A percentile compares a stretch with the other conserved stretches of the same genome.
Evolutionary conservation across 2,797 vertebrate species (phyloP).

Genomic region (Pygocentrus nattereri): DNA sequence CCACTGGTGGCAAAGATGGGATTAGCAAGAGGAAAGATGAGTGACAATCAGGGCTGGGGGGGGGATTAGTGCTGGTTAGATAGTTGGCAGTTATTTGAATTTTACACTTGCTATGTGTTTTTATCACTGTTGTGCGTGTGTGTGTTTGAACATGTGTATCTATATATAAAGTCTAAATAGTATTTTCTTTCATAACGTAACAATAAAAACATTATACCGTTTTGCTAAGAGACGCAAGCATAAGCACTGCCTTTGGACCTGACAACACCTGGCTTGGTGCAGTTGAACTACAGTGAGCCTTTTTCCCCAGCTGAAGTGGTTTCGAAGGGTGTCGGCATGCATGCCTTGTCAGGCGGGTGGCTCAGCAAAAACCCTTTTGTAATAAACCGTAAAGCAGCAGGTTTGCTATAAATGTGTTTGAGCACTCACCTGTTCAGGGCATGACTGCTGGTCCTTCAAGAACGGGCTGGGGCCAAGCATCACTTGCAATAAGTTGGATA

Average conservation of each 20-base stretch:
- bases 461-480: conserved; percentile 61
- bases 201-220: conserved; percentile 70
- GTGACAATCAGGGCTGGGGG: conserved; percentile 53
- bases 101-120: conserved; percentile 69
- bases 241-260: conserved; percentile 73
- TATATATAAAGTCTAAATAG: conserved; percentile 60
- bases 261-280: conserved; percentile 23
- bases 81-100: conserved; percentile 70
- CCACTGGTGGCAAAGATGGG: conserved; percentile 16
- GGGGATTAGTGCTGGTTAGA: conserved; percentile 58
- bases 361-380: conserved; percentile 80
- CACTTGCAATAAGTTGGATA: conserved; percentile 69
- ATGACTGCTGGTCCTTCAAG: conserved; percentile 66
- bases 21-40: conserved; percentile 12
- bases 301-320: conserved; percentile 18
- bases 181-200: conserved; percentile 49
- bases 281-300: conserved; percentile 6
- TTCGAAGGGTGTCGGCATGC: conserved; percentile 56
- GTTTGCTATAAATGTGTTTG: conserved; percentile 89
- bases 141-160: conserved; percentile 71
- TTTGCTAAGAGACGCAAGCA: conserved; percentile 67
- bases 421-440: conserved; percentile 77
- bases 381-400: conserved; percentile 86
- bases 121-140: conserved; percentile 68
- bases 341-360: conserved; percentile 75